Evolutionary conservation across 2,888 invertebrate species (phyloP), one percentile per base, ranked within the genome.

Genomic region (Cheilosia vernalis): DNA sequence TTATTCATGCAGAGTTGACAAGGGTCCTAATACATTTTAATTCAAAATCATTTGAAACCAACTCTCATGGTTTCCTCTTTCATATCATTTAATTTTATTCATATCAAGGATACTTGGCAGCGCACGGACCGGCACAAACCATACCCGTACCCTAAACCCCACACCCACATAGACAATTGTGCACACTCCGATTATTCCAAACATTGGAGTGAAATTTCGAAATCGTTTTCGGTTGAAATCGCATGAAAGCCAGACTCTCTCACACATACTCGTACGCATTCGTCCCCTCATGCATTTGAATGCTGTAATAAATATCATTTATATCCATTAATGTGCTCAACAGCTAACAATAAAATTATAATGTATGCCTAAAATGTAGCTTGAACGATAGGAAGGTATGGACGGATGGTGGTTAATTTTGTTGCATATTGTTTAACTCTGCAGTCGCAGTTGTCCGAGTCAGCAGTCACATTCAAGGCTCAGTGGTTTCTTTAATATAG

Each of bases 1-100:
- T 80, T 85, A 77, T 77, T 81, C 53, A 81, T 77, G 70, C 56
- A 85, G 51, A 72, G 51, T 67, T 81, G 76, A 85, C 81, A 77
- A 77, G 81, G 76, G 81, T 85, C 61, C 72, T 81, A 66, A 77
- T 77, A 77, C 67, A 77, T 85, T 85, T 85, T 81, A 76, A 77
- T 85, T 81, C 72, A 67, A 77, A 85, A 85, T 77, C 72, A 81
- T 85, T 85, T 66, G 58, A 66, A 81, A 60, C 56, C 58, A 53
- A 47, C 66, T 85, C 53, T 58, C 60, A 17, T 30, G 49, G 60
- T 40, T 42, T 24, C 56, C 30, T 61, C 64, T 69, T 51, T 49
- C 58, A 58, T 81, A 74, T 70, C 85, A 76, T 76, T 77, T 85
- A 85, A 85, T 77, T 81, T 85, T 67, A 85, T 85, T 81, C 85